Base-by-base conservation (phyloP, 2,797 vertebrate genomes). In the Falco cherrug region DNA sequence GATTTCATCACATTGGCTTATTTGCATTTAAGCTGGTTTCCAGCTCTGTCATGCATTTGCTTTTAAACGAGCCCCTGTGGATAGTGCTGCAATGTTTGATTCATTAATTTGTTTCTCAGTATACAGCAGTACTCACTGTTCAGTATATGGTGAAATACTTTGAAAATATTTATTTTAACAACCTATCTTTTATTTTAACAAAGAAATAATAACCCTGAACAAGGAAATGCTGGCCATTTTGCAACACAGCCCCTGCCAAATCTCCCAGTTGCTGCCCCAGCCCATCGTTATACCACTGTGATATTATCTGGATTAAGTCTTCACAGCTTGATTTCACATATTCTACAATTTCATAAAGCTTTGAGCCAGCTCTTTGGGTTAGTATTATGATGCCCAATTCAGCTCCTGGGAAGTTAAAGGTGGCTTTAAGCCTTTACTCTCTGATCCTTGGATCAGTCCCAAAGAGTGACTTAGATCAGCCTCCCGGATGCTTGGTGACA, bases 271-370 rank as follows among this genome's bases (percentile, higher is more conserved):
- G 97, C 95, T 97, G 91, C 84, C 88, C 90, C 95, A 95, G 93
- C 88, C 93, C 92, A 56, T 95, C 73, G 73, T 95, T 94, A 96
- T 20, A 96, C 92, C 87, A 87, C 94, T 96, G 94, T 94, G 96
- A 95, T 97, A 97, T 96, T 97, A 96, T 95, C 97, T 96, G 95
- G 94, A 97, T 97, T 97, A 97, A 97, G 90, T 87, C 93, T 97
- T 96, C 96, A 94, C 96, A 97, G 95, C 84, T 97, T 97, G 96
- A 94, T 95, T 80, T 95, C 94, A 65, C 91, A 95, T 84, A 95
- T 77, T 97, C 95, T 96, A 93, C 94, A 95, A 91, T 97, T 94
- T 86, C 93, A 94, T 87, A 94, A 93, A 96, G 94, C 93, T 97
- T 65, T 63, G 78, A 96, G 95, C 94, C 97, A 97, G 87, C 87